Evolutionary conservation across 2,797 vertebrate species (phyloP).

Genomic region (Eutrigla gurnardus): DNA sequence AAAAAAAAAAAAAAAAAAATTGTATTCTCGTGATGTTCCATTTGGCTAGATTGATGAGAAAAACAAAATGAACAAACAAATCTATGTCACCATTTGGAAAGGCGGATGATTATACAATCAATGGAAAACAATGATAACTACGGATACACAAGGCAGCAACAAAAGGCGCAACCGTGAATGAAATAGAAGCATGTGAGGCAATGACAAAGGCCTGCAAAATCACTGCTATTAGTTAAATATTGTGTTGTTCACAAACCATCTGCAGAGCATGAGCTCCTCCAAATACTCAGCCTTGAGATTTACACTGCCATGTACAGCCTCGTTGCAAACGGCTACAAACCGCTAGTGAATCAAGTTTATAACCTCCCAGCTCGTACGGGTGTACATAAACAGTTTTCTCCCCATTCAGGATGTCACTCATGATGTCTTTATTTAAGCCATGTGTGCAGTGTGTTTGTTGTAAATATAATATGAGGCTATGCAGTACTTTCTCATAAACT

Average conservation of each 20-base stretch:
- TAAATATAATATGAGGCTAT: constrained; percentile 6
- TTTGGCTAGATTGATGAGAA: constrained; percentile 29
- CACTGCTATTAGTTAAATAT: constrained; percentile 9
- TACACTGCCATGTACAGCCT: constrained; percentile 27
- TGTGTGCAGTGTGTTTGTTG: constrained; percentile 16
- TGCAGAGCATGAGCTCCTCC: constrained; percentile 7
- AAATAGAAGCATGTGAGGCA: constrained; percentile 19
- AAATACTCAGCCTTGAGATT: constrained; percentile 6
- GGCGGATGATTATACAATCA: constrained; percentile 28
- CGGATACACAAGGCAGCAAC: constrained; percentile 21
- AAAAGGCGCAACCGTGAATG: constrained; percentile 36
- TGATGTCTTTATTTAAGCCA: constrained; percentile 17
- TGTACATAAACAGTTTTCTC: constrained; percentile 27
- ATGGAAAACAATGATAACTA: constrained; percentile 27
- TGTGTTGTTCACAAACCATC: constrained; percentile 41
- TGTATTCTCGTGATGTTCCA: constrained; percentile 12
- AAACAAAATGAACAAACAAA: constrained; percentile 38
- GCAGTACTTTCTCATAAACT: not conserved
- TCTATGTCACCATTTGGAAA: constrained; percentile 31
- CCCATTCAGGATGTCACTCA: constrained; percentile 32
- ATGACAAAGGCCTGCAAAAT: constrained; percentile 5
- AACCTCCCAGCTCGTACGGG: constrained; percentile 42
- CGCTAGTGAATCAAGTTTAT: constrained; percentile 44
- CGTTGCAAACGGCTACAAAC: constrained; percentile 30
- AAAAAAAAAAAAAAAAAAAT: not conserved